These are phyloP conservation scores for Rafetus swinhoei DNA, from an alignment of 2,113 vertebrate species.

Conservation along the genomic window DNA sequence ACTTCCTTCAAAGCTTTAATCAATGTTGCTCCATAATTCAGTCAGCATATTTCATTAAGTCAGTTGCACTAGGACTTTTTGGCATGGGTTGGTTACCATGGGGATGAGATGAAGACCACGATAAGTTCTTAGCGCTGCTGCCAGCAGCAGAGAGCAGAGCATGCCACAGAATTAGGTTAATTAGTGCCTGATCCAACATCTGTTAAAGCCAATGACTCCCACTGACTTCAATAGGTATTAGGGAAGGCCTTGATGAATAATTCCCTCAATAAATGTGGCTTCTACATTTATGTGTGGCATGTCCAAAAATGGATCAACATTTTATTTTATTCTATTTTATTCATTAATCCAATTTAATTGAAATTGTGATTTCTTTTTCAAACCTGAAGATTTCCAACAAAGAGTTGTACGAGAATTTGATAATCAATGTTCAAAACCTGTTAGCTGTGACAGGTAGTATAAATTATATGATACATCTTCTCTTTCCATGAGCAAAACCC, in stretches of 20 bases:
- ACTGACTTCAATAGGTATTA: neutral
- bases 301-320: neutral
- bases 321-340: neutral
- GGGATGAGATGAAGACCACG: neutral
- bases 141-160: neutral
- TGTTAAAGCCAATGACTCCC: neutral
- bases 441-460: neutral
- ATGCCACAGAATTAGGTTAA: neutral
- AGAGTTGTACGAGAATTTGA: neutral
- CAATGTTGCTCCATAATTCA: neutral
- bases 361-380: neutral
- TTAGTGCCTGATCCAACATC: neutral
- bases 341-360: neutral
- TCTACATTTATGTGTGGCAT: neutral
- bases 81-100: fast-evolving
- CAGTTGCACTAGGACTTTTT: neutral
- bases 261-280: neutral
- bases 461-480: neutral
- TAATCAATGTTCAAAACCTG: neutral
- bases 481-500: neutral
- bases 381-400: neutral
- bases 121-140: neutral
- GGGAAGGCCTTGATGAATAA: neutral
- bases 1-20: neutral
- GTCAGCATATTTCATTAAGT: neutral